Evolutionary conservation across 2,888 invertebrate species (phyloP).

Genomic region (Graphium colonna): DNA sequence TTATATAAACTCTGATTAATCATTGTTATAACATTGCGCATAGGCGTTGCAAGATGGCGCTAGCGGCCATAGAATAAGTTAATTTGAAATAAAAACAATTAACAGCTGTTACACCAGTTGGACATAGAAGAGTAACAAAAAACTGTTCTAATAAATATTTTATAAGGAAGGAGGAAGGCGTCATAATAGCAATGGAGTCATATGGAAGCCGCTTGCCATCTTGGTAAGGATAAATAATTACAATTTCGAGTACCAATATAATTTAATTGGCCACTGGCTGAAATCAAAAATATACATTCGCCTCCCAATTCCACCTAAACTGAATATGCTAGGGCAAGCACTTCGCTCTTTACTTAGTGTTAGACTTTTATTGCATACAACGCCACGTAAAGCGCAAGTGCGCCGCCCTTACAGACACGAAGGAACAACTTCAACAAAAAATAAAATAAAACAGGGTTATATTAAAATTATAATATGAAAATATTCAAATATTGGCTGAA

Average conservation of each 20-base stretch:
- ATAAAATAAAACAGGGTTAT: slow-evolving; percentile 72
- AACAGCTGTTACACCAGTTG: background rate
- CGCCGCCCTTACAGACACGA: slow-evolving; percentile 64
- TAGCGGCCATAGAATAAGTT: background rate
- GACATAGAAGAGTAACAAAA: background rate
- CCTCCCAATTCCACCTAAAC: slow-evolving; percentile 57
- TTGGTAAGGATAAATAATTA: slow-evolving; percentile 50
- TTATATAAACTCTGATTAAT: background rate
- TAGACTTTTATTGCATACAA: slow-evolving; percentile 20
- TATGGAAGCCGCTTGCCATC: background rate
- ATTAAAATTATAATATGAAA: slow-evolving; percentile 81
- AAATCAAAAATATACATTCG: slow-evolving; percentile 74
- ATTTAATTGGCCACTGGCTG: slow-evolving; percentile 78
- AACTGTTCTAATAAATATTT: background rate
- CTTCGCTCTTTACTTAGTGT: slow-evolving; percentile 33
- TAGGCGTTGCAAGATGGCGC: background rate
- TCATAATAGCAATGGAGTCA: slow-evolving; percentile 14
- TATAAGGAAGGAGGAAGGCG: background rate
- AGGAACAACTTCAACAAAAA: slow-evolving; percentile 76
- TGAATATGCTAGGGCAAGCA: slow-evolving; percentile 49
- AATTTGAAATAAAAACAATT: background rate
- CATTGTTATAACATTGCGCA: background rate
- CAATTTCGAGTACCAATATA: slow-evolving; percentile 73
- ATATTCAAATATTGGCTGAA: slow-evolving; percentile 78
- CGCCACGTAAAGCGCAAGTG: slow-evolving; percentile 38